Evolutionary conservation across 2,113 vertebrate species (phyloP).

Genomic region (Anoplopoma fimbria): DNA sequence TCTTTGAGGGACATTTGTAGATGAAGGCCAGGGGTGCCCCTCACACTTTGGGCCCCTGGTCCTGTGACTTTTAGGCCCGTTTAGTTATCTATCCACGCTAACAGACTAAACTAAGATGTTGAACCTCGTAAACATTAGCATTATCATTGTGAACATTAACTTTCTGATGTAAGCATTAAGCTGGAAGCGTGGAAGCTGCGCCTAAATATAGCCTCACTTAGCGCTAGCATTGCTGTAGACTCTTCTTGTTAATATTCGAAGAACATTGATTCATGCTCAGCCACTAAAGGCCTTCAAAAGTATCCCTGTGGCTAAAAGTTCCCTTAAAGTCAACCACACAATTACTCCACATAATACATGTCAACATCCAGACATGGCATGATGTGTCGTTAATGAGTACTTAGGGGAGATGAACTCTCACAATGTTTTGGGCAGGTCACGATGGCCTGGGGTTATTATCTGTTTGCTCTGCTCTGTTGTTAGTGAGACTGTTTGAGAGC

Average conservation of each 20-base stretch:
- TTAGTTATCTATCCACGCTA: neutral
- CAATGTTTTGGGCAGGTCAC: constrained; percentile 23
- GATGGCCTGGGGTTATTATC: neutral
- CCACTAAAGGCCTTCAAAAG: neutral
- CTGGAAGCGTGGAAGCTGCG: neutral
- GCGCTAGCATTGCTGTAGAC: neutral
- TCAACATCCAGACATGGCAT: constrained; percentile 5
- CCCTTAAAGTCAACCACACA: too few species aligned
- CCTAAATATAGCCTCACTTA: neutral
- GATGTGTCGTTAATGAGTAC: constrained; percentile 39
- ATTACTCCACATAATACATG: neutral
- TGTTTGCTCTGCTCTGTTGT: constrained; percentile 26
- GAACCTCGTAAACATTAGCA: neutral
- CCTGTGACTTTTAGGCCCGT: neutral
- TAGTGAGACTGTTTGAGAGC: neutral
- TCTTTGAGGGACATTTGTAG: neutral
- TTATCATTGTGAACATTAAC: neutral
- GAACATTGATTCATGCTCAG: neutral
- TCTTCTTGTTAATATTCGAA: neutral
- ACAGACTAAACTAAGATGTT: neutral
- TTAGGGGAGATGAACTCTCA: constrained; percentile 16
- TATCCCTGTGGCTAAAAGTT: neutral
- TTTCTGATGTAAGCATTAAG: neutral
- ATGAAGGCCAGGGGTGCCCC: neutral
- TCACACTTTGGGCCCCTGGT: neutral